These are phyloP conservation scores for Megaceryle torquata DNA, from an alignment of 2,113 vertebrate species.

Conservation along the genomic window DNA sequence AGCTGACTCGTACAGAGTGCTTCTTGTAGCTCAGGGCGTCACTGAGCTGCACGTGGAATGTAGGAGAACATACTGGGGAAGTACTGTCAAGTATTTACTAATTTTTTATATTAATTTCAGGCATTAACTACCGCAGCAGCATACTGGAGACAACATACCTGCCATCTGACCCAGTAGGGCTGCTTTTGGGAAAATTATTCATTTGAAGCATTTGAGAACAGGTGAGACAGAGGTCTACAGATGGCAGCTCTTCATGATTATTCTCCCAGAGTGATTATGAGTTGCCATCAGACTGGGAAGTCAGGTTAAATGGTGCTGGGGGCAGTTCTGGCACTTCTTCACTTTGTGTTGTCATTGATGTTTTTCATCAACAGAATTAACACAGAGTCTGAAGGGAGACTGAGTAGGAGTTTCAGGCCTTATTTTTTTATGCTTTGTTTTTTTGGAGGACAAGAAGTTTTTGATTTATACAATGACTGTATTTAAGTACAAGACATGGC, in stretches of 20 bases:
- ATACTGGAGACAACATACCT: background rate
- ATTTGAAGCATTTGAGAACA: background rate
- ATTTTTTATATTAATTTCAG: background rate
- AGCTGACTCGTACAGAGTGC: background rate
- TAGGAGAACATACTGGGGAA: background rate
- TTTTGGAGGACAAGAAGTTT: background rate
- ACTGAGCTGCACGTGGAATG: background rate
- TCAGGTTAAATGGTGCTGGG: background rate
- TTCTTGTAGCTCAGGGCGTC: background rate
- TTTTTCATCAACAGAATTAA: background rate
- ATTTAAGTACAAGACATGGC: background rate
- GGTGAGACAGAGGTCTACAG: background rate
- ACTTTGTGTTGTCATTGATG: background rate
- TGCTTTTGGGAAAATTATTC: background rate
- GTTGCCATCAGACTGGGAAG: background rate
- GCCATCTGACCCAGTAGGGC: fast-evolving
- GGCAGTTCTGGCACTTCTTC: background rate
- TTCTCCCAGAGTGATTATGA: background rate
- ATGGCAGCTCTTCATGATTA: background rate
- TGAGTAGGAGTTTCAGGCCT: background rate
- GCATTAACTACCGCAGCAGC: background rate
- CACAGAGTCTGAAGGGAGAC: background rate
- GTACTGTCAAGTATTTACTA: background rate
- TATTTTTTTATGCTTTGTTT: background rate
- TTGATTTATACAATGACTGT: background rate